Base-by-base conservation (phyloP, 2,888 invertebrate genomes). In the Tortricodes alternella region DNA sequence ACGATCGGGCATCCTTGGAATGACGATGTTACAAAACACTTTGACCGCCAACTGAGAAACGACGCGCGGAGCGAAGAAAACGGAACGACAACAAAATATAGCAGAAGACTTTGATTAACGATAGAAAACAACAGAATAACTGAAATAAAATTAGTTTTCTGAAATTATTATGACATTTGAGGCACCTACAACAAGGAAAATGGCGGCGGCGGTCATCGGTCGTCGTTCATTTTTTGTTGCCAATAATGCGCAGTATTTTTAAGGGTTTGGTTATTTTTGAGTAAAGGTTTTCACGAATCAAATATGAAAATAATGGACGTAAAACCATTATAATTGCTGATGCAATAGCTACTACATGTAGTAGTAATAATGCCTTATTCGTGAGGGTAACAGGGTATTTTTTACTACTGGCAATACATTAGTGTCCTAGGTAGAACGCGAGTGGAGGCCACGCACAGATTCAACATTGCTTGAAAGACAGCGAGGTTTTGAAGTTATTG, bases 111-210 rank as follows among this genome's bases (percentile, higher is more conserved):
- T 61, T 67, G 74, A 78, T 72, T 67, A 76, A 81, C 79, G 66
- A 68, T 67, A 73, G 68, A 73, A 78, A 82, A 77, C 68, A 85
- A 85, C 77, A 69, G 75, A 88, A 87, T 83, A 82, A 82, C 73
- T 64, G 83, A 88, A 85, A 74, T 83, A 88, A 88, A 86, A 76
- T 71, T 76, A 79, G 77, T 83, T 82, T 83, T 78, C 71, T 63
- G 76, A 87, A 89, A 90, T 87, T 89, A 90, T 90, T 90, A 90
- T 90, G 89, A 90, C 89, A 90, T 90, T 89, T 89, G 88, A 87
- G 81, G 87, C 87, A 85, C 88, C 89, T 89, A 89, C 89, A 89
- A 89, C 89, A 89, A 89, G 89, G 84, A 89, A 90, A 89, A 90
- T 90, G 89, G 89, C 88, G 88, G 80, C 74, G 73, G 65, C 70